Conservation (phyloP, 2,797 vertebrate genomes). For the Limosa lapponica region DNA sequence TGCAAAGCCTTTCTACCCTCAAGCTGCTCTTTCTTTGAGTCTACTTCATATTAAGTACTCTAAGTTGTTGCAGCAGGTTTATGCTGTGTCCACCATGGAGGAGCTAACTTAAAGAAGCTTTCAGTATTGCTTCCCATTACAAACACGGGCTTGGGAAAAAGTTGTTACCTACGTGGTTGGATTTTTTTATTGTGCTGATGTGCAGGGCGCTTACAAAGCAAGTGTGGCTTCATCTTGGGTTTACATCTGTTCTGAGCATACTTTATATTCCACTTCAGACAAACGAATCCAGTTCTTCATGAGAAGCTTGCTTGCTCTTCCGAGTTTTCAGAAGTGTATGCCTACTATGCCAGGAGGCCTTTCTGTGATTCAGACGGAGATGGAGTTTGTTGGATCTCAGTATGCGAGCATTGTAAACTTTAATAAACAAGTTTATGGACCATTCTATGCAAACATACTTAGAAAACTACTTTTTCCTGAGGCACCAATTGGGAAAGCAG, state of each 20-base stretch:
- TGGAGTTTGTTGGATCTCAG: slow-evolving; percentile 82
- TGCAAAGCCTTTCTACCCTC: too few relatives aligned
- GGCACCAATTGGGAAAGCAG: slow-evolving; percentile 42
- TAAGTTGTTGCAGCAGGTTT: not conserved
- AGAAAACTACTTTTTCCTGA: slow-evolving; percentile 86
- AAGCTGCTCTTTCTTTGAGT: not conserved
- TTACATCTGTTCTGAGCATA: slow-evolving; percentile 16
- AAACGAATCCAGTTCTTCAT: slow-evolving; percentile 89
- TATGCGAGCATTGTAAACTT: slow-evolving; percentile 88
- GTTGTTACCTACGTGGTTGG: not conserved
- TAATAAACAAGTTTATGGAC: slow-evolving; percentile 91
- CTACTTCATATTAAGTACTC: not conserved
- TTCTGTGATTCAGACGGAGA: slow-evolving; percentile 84
- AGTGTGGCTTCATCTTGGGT: not conserved
- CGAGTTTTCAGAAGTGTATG: slow-evolving; percentile 76
- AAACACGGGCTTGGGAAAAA: not conserved
- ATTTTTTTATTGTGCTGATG: not conserved
- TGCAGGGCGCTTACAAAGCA: not conserved
- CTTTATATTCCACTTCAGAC: slow-evolving; percentile 76
- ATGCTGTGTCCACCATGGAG: not conserved
- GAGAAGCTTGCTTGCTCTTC: slow-evolving; percentile 81
- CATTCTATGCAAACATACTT: slow-evolving; percentile 91
- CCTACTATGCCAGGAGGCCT: slow-evolving; percentile 87
- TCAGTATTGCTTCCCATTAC: not conserved
- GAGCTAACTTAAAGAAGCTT: not conserved